These are phyloP conservation scores for Euschistus heros DNA, from an alignment of 1,140 invertebrate species.

Conservation along the genomic window DNA sequence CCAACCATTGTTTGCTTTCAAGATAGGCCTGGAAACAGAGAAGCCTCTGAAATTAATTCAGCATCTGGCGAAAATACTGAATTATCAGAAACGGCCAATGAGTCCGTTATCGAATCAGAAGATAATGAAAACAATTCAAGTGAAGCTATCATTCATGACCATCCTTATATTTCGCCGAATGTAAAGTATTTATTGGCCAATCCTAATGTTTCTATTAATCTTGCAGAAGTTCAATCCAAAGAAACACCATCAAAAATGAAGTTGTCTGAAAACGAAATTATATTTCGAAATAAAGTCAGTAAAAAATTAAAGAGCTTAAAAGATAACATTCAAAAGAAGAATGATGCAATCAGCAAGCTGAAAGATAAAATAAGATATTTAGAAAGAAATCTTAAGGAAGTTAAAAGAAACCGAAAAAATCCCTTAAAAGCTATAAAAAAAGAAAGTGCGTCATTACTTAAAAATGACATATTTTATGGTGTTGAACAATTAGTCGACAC, in stretches of 20 bases:
- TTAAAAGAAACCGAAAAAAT: neutral
- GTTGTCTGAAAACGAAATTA: neutral
- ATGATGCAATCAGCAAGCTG: neutral
- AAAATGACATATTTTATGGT: no score
- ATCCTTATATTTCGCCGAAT: constrained; percentile 1
- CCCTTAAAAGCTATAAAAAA: neutral
- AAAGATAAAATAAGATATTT: constrained; percentile 11
- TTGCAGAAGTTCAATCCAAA: neutral
- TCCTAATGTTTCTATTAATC: neutral
- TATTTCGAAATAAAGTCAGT: neutral
- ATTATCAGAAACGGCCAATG: neutral
- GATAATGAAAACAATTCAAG: neutral
- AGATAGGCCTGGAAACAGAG: no score
- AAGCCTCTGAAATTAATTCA: no score
- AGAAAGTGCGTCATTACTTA: neutral
- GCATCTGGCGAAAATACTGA: neutral
- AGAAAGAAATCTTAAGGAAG: neutral
- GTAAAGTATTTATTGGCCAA: neutral
- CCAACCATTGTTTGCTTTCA: no score
- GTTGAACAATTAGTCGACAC: no score
- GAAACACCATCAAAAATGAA: neutral
- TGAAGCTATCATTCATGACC: neutral
- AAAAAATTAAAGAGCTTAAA: neutral
- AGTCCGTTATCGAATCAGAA: neutral
- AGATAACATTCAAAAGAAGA: neutral